These are phyloP conservation scores for Psittacula cyanocephala DNA, from an alignment of 2,113 vertebrate species.

Conservation along the genomic window DNA sequence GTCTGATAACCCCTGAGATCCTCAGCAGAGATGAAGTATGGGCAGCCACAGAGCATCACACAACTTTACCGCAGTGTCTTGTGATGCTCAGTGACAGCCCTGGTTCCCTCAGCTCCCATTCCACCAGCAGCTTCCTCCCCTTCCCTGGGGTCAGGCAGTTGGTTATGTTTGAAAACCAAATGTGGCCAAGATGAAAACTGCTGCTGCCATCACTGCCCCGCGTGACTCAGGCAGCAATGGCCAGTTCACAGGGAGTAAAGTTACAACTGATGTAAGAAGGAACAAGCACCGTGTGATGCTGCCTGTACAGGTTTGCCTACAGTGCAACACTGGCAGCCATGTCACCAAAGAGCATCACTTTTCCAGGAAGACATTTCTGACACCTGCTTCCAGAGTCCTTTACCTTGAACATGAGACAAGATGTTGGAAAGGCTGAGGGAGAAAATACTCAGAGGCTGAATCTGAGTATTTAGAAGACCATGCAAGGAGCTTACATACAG, in stretches of 20 bases:
- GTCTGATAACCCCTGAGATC: neutral
- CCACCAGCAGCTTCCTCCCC: neutral
- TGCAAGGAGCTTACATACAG: neutral
- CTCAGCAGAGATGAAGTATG: fast-evolving
- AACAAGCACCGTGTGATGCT: neutral
- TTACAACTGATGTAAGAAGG: neutral
- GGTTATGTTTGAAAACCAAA: neutral
- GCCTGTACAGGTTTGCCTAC: neutral
- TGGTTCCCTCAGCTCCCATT: neutral
- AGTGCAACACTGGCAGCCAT: fast-evolving
- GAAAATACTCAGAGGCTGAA: neutral
- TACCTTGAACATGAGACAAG: neutral
- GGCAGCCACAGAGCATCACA: neutral
- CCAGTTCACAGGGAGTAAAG: neutral
- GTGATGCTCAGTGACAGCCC: neutral
- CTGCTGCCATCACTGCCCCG: neutral
- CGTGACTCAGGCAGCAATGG: neutral
- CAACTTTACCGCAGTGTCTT: neutral
- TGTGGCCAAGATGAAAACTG: neutral
- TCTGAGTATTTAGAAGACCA: neutral
- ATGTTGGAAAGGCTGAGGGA: neutral
- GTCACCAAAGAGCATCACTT: neutral
- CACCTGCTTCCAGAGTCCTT: neutral
- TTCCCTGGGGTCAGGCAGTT: neutral
- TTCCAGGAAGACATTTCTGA: neutral